Conservation (phyloP, 2,888 invertebrate species). For the Lypha dubia region DNA sequence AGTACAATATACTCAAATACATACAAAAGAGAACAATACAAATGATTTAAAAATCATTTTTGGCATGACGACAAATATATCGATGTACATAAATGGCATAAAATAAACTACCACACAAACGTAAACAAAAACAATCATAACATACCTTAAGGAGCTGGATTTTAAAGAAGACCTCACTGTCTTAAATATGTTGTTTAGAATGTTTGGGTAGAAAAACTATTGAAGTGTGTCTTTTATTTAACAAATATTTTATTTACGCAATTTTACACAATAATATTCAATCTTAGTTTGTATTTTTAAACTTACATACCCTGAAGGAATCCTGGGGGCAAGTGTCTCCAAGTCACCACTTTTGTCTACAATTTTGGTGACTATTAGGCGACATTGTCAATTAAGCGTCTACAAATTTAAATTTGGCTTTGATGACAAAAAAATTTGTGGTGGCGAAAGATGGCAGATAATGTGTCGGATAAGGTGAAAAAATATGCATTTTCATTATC, state of each 20-base stretch:
- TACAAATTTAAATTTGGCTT: too few relatives aligned
- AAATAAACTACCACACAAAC: not conserved
- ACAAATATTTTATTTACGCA: constrained; percentile 31
- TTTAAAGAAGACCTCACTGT: constrained; percentile 26
- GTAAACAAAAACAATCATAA: not conserved
- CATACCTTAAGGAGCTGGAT: constrained; percentile 11
- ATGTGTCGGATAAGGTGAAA: too few relatives aligned
- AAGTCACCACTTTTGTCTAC: too few relatives aligned
- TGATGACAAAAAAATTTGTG: too few relatives aligned
- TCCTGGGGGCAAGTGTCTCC: too few relatives aligned
- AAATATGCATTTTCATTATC: too few relatives aligned
- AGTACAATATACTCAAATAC: not conserved
- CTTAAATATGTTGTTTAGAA: not conserved
- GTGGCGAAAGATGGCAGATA: too few relatives aligned
- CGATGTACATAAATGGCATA: not conserved
- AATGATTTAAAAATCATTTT: constrained; percentile 64
- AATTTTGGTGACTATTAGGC: too few relatives aligned
- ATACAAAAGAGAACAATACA: constrained; percentile 11
- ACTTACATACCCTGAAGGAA: too few relatives aligned
- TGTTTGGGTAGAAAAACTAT: constrained; percentile 25
- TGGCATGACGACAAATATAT: constrained; percentile 53
- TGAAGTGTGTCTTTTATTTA: constrained; percentile 53
- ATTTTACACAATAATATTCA: not conserved
- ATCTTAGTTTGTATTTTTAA: not conserved
- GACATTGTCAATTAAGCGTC: too few relatives aligned